Percentiles rank a stretch among this genome's conserved stretches.
Conservation (phyloP, 30 jellyfish, hydroid and myxozoan species). For the Turritopsis rubra region DNA sequence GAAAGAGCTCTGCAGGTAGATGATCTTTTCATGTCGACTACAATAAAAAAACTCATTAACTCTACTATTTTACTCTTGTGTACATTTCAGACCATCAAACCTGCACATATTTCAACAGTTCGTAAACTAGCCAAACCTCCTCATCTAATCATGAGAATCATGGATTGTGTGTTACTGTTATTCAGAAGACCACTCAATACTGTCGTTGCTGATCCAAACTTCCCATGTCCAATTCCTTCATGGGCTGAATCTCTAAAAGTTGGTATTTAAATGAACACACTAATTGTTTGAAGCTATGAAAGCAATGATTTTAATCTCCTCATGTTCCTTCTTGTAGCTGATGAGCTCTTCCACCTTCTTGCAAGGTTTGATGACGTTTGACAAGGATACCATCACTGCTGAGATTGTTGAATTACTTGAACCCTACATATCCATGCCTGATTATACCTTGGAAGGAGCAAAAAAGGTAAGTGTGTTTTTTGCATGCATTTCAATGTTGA, state of each 20-base stretch:
- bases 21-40: not conserved
- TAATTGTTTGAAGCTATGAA: not conserved
- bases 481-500: too few species aligned
- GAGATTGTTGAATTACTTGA: slow-evolving; percentile 87
- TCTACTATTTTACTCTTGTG: not conserved
- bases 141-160: slow-evolving; percentile 91
- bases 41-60: not conserved
- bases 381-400: slow-evolving; percentile 89
- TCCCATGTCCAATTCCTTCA: slow-evolving; percentile 78
- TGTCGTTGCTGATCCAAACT: slow-evolving; percentile 68
- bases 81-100: slow-evolving; percentile 77
- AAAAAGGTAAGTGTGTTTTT: slow-evolving; percentile 41
- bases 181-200: slow-evolving; percentile 46
- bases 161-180: slow-evolving; percentile 77
- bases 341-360: slow-evolving; percentile 86
- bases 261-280: not conserved
- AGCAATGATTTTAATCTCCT: not conserved
- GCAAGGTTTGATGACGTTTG: slow-evolving; percentile 78
- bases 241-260: slow-evolving; percentile 96
- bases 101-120: slow-evolving; percentile 92
- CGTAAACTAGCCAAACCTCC: slow-evolving; percentile 96
- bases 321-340: slow-evolving; percentile 38
- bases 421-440: slow-evolving; percentile 78
- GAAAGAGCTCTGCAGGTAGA: slow-evolving; percentile 88
- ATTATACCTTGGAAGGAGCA: slow-evolving; percentile 85